Base-by-base conservation (phyloP, 2,113 vertebrate species). In the Alces alces region DNA sequence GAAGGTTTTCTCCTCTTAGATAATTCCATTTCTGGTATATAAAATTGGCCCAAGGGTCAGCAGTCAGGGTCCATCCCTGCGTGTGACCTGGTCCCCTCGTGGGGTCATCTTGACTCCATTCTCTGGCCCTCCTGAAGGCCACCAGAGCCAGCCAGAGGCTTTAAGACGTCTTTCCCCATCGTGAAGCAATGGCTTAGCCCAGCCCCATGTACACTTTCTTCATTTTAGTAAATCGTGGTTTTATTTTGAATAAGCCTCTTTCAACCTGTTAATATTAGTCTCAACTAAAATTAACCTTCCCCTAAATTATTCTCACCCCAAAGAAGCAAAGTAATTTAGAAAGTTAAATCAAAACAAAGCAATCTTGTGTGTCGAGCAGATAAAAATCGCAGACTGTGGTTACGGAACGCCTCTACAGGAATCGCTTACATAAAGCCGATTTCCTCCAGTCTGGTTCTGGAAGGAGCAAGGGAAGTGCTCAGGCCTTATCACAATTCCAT, bases 321-420 rank as follows among this genome's bases (percentile, higher is more conserved):
- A 97, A 96, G 91, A 43, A 96, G 97, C 96, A 97, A 84, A 96
- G 97, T 98, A 96, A 97, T 98, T 98, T 92, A 98, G 98, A 98
- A 98, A 98, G 97, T 98, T 98, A 97, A 97, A 98, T 97, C 98
- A 98, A 97, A 98, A 97, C 98, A 98, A 97, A 98, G 97, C 96
- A 97, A 97, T 97, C 93, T 96, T 93, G 91, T 96, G 95, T 95
- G 97, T 89, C 52, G 80, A 93, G 91, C 93, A 94, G 98, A 98
- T 98, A 98, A 98, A 97, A 98, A 98, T 98, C 98, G 13, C 95
- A 97, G 92, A 66, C 97, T 98, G 98, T 98, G 98, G 98, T 98
- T 97, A 85, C 91, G 7, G 98, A 84, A 90, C 82, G 94, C 97
- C 93, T 97, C 86, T 76, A 58, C 97, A 98, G 97, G 98, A 97